These are phyloP conservation scores for Chymomyza fuscimana DNA, from an alignment of 2,888 invertebrate species.

Conservation along the genomic window DNA sequence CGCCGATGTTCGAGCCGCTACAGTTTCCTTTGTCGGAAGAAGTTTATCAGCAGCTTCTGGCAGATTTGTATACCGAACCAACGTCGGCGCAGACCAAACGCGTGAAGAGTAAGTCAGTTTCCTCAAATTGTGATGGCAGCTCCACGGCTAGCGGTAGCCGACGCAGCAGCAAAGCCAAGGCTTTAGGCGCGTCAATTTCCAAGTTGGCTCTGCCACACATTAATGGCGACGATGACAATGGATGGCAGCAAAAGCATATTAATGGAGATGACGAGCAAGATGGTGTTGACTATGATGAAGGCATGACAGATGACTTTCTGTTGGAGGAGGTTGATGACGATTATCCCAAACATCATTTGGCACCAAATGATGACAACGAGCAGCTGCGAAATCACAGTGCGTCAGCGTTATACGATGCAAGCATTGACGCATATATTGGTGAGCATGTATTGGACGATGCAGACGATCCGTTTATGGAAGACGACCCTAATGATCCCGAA, in stretches of 20 bases:
- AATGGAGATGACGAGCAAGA: constrained; percentile 40
- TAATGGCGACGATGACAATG: constrained; percentile 28
- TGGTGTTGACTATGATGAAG: constrained; percentile 43
- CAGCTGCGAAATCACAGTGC: constrained; percentile 30
- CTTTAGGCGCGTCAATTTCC: constrained; percentile 19
- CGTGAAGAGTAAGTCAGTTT: constrained; percentile 59
- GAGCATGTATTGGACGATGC: constrained; percentile 56
- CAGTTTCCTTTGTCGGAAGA: constrained; percentile 87
- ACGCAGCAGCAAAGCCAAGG: constrained; percentile 59
- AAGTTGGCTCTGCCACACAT: constrained; percentile 28
- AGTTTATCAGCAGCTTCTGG: constrained; percentile 85
- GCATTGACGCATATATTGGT: constrained; percentile 64
- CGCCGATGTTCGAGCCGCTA: constrained; percentile 86
- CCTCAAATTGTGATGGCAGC: constrained; percentile 52
- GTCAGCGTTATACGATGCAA: constrained; percentile 54
- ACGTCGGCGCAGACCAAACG: constrained; percentile 41
- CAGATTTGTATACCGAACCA: constrained; percentile 47
- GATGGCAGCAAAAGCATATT: neutral
- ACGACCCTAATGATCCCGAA: constrained; percentile 92
- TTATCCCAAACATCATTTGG: constrained; percentile 70
- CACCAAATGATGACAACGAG: constrained; percentile 63
- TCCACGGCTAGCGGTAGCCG: constrained; percentile 42
- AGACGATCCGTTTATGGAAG: constrained; percentile 83
- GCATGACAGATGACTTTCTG: constrained; percentile 23
- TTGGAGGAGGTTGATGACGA: constrained; percentile 61